Base-by-base conservation (phyloP, 2,888 invertebrate genomes). In the Epinotia demarniana region DNA sequence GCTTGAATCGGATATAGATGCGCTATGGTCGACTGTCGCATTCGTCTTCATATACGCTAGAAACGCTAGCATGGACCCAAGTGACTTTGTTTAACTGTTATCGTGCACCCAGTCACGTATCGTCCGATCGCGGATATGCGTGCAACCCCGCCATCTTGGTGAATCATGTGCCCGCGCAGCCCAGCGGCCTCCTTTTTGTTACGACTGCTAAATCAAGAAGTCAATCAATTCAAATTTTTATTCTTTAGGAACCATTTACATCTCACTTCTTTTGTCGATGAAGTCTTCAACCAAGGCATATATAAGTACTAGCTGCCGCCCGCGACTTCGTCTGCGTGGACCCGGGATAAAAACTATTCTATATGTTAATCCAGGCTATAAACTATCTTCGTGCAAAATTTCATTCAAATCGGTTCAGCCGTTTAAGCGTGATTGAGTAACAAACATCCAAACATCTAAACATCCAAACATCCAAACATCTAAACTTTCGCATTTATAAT, bases 121-220 rank as follows among this genome's bases (percentile, higher is more conserved):
- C 76, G 19, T 49, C 77, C 78, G 8, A 53, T 81, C 82, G 82
- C 80, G 82, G 83, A 81, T 84, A 80, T 82, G 80, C 79, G 78
- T 75, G 86, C 86, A 84, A 86, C 86, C 70, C 82, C 85, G 84
- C 84, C 85, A 84, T 85, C 77, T 84, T 79, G 76, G 78, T 86
- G 86, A 85, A 82, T 84, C 84, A 87, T 77, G 78, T 80, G 78
- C 80, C 73, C 66, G 77, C 78, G 71, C 78, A 72, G 77, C 80
- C 77, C 80, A 80, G 78, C 81, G 78, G 75, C 79, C 79, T 75
- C 58, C 71, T 67, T 73, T 72, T 74, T 74, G 55, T 68, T 57
- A 53, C 55, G 9, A 53, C 53, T n/a, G 53, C 5, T 53, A n/a
- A n/a, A 53, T 53, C 5, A 49, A 49, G 16, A 49, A 49, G 49